These are phyloP conservation scores for Heloderma charlesbogerti DNA, from an alignment of 2,113 vertebrate species.

Conservation along the genomic window DNA sequence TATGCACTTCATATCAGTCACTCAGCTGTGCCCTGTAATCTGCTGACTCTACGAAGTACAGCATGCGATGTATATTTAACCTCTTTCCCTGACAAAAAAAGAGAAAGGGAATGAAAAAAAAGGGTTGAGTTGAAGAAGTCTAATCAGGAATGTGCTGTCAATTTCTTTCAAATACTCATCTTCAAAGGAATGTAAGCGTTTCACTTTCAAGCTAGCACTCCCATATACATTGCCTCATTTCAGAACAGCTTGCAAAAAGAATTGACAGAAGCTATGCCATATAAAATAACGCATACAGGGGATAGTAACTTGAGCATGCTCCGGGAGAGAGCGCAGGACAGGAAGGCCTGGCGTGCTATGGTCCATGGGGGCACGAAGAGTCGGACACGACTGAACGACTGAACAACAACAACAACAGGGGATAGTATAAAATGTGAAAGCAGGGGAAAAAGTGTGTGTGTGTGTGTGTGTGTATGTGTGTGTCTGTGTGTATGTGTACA, in stretches of 20 bases:
- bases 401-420: too few species aligned
- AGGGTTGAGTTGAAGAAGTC: conserved; percentile 46
- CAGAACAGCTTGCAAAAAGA: conserved; percentile 31
- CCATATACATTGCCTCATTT: conserved; percentile 49
- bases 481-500: background rate
- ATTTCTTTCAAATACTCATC: conserved; percentile 34
- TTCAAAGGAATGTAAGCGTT: conserved; percentile 50
- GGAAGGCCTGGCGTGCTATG: too few species aligned
- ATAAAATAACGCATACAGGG: conserved; percentile 9
- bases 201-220: conserved; percentile 47
- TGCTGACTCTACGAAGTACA: conserved; percentile 46
- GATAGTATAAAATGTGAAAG: conserved; percentile 20
- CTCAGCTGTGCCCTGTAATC: conserved; percentile 57
- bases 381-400: too few species aligned
- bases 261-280: conserved; percentile 39
- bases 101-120: conserved; percentile 17
- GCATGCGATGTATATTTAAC: conserved; percentile 22
- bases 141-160: conserved; percentile 39
- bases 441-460: background rate
- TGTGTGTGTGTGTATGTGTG: background rate
- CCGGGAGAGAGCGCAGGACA: too few species aligned
- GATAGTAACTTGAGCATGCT: too few species aligned
- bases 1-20: conserved; percentile 59
- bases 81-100: conserved; percentile 44
- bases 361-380: too few species aligned